Conservation (phyloP, 2,888 invertebrate genomes). For the Troides aeacus region DNA sequence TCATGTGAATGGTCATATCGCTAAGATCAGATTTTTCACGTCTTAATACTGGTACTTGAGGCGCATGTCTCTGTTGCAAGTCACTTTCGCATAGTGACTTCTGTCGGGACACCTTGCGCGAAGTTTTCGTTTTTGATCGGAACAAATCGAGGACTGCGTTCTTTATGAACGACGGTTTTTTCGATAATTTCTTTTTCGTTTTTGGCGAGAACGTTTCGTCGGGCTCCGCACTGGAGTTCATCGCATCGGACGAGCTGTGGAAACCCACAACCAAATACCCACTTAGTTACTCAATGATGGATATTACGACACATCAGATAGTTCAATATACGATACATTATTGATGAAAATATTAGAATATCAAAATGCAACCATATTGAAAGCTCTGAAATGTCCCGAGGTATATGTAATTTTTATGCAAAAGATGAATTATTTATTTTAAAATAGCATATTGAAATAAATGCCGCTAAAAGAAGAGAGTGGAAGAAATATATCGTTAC, state of each 20-base stretch:
- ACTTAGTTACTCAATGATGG: conserved; percentile 74
- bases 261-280: conserved; percentile 78
- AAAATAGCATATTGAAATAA: conserved; percentile 77
- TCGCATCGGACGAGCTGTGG: conserved; percentile 76
- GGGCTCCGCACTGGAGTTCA: conserved; percentile 76
- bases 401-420: conserved; percentile 53
- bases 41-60: conserved; percentile 63
- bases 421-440: conserved; percentile 63
- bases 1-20: conserved; percentile 68
- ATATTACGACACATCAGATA: conserved; percentile 58
- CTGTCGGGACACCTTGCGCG: conserved; percentile 74
- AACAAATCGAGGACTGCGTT: conserved; percentile 77
- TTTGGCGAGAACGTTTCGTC: conserved; percentile 77
- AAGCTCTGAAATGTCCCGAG: conserved; percentile 60
- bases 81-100: conserved; percentile 76
- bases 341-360: conserved; percentile 32
- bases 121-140: conserved; percentile 75
- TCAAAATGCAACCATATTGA: conserved; percentile 41
- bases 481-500: conserved; percentile 30
- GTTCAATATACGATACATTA: conserved; percentile 42
- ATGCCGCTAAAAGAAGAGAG: conserved; percentile 36
- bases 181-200: conserved; percentile 80
- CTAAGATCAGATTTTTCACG: conserved; percentile 74
- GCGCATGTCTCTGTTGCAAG: conserved; percentile 64
- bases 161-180: conserved; percentile 79